These are phyloP conservation scores for Ectropis crepuscularia DNA, from an alignment of 2,888 invertebrate genomes.

Conservation along the genomic window DNA sequence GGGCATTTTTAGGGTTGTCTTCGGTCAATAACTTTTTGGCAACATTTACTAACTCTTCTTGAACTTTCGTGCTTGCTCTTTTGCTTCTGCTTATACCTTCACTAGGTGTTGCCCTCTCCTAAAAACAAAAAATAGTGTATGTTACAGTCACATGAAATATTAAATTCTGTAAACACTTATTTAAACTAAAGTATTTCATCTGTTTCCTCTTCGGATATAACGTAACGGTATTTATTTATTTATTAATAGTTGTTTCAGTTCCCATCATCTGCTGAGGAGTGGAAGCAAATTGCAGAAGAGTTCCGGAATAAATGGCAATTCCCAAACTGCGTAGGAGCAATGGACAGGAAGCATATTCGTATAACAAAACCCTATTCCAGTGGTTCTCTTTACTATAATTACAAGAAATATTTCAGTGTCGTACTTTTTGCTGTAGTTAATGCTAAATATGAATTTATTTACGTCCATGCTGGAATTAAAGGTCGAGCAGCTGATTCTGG, in stretches of 20 bases:
- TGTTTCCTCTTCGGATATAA: slow-evolving; percentile 10
- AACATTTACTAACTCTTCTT: slow-evolving; percentile 21
- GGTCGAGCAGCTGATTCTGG: slow-evolving; percentile 7
- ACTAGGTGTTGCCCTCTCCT: slow-evolving; percentile 6
- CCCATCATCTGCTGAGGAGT: slow-evolving; percentile 6
- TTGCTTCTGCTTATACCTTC: slow-evolving; percentile 7
- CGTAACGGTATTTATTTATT: slow-evolving; percentile 8
- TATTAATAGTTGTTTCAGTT: slow-evolving; percentile 12
- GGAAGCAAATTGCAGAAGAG: neutral
- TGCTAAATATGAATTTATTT: too few relatives aligned
- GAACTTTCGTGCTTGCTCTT: slow-evolving; percentile 18
- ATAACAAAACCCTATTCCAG: too few relatives aligned
- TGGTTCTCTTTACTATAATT: too few relatives aligned
- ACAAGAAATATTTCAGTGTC: too few relatives aligned
- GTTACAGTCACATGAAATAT: slow-evolving; percentile 2
- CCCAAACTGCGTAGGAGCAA: neutral
- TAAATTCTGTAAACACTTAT: slow-evolving; percentile 9
- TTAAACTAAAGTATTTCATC: slow-evolving; percentile 9
- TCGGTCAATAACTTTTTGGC: slow-evolving; percentile 19
- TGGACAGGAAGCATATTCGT: neutral
- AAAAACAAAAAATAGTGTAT: slow-evolving; percentile 5
- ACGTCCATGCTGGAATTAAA: neutral
- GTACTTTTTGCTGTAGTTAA: too few relatives aligned
- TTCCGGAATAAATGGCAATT: slow-evolving; percentile 4
- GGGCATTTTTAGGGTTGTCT: slow-evolving; percentile 15